Conservation (phyloP, 2,797 vertebrate genomes). For the Molossus molossus region DNA sequence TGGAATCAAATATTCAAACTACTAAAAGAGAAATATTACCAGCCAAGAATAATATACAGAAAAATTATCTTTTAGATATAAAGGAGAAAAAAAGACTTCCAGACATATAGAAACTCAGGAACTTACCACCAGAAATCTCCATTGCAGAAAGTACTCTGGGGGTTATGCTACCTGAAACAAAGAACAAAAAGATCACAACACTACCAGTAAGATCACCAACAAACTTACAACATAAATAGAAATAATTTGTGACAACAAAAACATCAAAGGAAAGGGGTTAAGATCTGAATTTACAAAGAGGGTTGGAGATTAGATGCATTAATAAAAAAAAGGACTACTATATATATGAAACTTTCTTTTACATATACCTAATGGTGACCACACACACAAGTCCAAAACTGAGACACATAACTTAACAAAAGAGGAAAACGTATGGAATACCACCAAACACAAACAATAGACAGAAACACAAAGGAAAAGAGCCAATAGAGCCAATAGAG, state of each 20-base stretch:
- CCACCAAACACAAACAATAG: not conserved
- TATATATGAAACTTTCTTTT: not conserved
- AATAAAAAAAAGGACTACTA: not conserved
- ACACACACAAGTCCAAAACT: not conserved
- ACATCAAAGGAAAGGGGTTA: not conserved
- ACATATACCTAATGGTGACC: not conserved
- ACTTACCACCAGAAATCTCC: not conserved
- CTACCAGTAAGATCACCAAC: not conserved
- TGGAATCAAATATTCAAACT: not conserved
- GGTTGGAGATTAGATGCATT: not conserved
- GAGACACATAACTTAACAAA: not conserved
- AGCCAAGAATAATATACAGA: not conserved
- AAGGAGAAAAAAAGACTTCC: not conserved
- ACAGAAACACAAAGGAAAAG: not conserved
- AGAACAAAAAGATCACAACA: not conserved
- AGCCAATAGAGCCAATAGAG: not conserved
- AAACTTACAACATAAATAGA: not conserved
- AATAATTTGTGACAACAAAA: not conserved
- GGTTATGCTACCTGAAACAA: not conserved
- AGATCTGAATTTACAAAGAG: not conserved
- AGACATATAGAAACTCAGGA: not conserved
- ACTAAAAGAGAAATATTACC: not conserved
- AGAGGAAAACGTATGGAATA: not conserved
- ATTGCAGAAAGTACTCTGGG: not conserved
- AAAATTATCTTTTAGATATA: not conserved